These are phyloP conservation scores for Caenorhabditis remanei DNA, from an alignment of 1,140 invertebrate species.

Conservation along the genomic window DNA sequence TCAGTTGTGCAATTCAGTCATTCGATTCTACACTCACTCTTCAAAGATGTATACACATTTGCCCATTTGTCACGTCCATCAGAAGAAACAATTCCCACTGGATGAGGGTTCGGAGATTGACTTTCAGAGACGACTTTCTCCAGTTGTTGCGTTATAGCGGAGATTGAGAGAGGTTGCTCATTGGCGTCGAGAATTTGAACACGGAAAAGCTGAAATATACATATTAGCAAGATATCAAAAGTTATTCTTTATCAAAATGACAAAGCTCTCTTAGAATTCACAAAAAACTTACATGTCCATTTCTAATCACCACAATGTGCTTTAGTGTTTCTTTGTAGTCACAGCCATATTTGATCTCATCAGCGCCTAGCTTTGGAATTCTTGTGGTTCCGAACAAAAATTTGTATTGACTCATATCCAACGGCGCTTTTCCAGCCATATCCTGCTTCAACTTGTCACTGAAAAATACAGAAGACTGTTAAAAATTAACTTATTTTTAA, in stretches of 20 bases:
- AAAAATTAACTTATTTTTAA: not conserved
- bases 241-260: too few relatives aligned
- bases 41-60: conserved; percentile 69
- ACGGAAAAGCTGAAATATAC: conserved; percentile 71
- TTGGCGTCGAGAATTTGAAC: conserved; percentile 72
- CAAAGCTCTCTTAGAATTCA: too few relatives aligned
- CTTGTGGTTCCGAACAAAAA: conserved; percentile 75
- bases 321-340: conserved; percentile 51
- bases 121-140: conserved; percentile 62
- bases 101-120: conserved; percentile 61
- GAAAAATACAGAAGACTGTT: conserved; percentile 51
- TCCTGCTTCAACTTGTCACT: conserved; percentile 71
- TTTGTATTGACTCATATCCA: conserved; percentile 77
- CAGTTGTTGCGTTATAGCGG: conserved; percentile 67
- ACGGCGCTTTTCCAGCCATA: conserved; percentile 69
- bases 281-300: conserved; percentile 73
- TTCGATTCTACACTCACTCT: conserved; percentile 59
- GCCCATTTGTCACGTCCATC: conserved; percentile 74
- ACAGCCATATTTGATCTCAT: conserved; percentile 59
- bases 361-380: conserved; percentile 66
- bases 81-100: conserved; percentile 73
- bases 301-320: conserved; percentile 72
- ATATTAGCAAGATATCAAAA: not conserved
- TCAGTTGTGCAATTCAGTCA: not conserved
- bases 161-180: conserved; percentile 65